A percentile compares a stretch with the other conserved stretches of the same genome.
Conservation (phyloP, 2,113 vertebrate genomes). For the Coryphaenoides rupestris region DNA sequence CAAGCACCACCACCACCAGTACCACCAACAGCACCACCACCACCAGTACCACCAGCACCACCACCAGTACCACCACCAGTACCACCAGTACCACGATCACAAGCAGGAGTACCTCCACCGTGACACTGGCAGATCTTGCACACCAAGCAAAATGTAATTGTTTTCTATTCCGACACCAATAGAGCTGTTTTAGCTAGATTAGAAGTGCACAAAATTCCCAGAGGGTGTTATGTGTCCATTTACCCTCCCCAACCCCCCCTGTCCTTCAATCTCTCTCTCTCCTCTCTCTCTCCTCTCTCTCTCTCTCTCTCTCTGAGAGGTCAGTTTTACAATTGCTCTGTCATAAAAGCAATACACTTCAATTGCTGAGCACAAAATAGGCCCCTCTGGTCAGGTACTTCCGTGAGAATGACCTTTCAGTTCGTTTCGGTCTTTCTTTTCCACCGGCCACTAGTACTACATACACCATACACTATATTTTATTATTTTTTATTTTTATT, state of each 20-base stretch:
- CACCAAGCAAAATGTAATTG: neutral
- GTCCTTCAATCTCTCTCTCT: too few relatives aligned
- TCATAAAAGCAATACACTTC: slow-evolving; percentile 1
- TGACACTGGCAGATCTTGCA: too few relatives aligned
- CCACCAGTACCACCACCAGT: too few relatives aligned
- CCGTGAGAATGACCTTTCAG: neutral
- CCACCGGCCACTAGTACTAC: too few relatives aligned
- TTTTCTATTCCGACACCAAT: neutral
- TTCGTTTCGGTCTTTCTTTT: neutral
- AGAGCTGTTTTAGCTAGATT: slow-evolving; percentile 1
- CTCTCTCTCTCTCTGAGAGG: slow-evolving; percentile 24
- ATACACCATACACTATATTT: too few relatives aligned
- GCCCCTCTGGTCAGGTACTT: neutral
- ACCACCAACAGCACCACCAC: too few relatives aligned
- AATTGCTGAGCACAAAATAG: neutral
- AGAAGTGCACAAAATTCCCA: slow-evolving; percentile 2
- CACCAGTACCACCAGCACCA: too few relatives aligned
- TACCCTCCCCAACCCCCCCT: neutral
- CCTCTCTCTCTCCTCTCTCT: slow-evolving; percentile 33
- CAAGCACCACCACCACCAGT: too few relatives aligned
- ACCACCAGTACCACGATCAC: too few relatives aligned
- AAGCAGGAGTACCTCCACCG: too few relatives aligned
- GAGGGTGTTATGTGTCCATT: neutral
- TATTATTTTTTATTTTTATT: too few relatives aligned
- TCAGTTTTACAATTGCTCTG: neutral